Percentiles rank a stretch among this genome's conserved stretches.
These are phyloP conservation scores for Pseudococcus viburni DNA, from an alignment of 2,888 invertebrate genomes.

Conservation along the genomic window DNA sequence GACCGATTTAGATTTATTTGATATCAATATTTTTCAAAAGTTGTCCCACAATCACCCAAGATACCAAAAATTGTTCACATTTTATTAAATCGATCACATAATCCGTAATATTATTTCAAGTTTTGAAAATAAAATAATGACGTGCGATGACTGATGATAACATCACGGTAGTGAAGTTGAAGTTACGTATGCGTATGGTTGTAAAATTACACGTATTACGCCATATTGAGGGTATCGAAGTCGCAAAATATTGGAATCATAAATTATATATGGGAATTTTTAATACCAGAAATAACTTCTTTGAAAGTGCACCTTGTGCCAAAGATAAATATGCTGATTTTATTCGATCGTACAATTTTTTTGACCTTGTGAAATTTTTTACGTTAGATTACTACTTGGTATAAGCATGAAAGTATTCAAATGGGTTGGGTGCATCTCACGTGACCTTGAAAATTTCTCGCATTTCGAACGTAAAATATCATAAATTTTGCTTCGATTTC, in stretches of 20 bases:
- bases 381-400: not conserved
- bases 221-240: not conserved
- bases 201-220: too few species aligned
- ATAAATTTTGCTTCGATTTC: not conserved
- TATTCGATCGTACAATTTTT: not conserved
- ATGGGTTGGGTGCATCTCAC: not conserved
- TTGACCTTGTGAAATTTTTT: constrained; percentile 25
- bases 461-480: not conserved
- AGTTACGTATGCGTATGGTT: too few species aligned
- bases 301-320: not conserved
- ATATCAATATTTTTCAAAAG: too few species aligned
- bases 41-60: too few species aligned
- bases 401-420: not conserved
- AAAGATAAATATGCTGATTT: not conserved
- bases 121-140: too few species aligned
- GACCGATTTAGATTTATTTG: too few species aligned
- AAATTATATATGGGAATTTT: not conserved
- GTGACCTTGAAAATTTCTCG: constrained; percentile 6
- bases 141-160: too few species aligned
- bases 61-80: too few species aligned
- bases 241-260: not conserved
- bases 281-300: not conserved
- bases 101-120: too few species aligned
- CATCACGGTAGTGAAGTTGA: too few species aligned
- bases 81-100: too few species aligned